Conservation (phyloP, 2,888 invertebrate species). For the Thymelicus sylvestris region DNA sequence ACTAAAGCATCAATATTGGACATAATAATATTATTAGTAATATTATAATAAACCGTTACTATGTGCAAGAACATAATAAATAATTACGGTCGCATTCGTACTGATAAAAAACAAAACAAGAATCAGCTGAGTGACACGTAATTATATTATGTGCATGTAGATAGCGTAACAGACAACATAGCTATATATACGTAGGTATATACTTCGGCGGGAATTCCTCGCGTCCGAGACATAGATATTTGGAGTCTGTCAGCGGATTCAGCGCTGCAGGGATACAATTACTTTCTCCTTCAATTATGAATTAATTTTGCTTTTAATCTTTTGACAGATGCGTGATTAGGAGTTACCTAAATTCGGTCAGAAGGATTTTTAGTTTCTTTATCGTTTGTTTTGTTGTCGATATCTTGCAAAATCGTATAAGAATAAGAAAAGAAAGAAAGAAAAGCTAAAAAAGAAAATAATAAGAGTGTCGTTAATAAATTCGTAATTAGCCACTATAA, state of each 20-base stretch:
- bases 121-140: slow-evolving; percentile 57
- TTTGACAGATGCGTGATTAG: neutral
- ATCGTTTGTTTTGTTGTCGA: neutral
- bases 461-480: too few species aligned
- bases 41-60: too few species aligned
- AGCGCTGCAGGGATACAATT: slow-evolving; percentile 55
- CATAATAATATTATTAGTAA: too few species aligned
- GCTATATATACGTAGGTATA: slow-evolving; percentile 47
- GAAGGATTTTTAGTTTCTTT: neutral
- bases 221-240: slow-evolving; percentile 64
- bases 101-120: slow-evolving; percentile 33
- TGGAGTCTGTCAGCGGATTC: slow-evolving; percentile 52
- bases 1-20: too few species aligned
- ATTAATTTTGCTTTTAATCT: slow-evolving; percentile 27
- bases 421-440: too few species aligned
- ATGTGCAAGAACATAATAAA: too few species aligned
- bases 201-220: slow-evolving; percentile 66
- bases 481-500: too few species aligned
- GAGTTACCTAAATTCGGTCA: neutral
- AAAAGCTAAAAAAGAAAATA: too few species aligned
- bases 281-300: slow-evolving; percentile 37
- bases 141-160: slow-evolving; percentile 66
- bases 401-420: too few species aligned
- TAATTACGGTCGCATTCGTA: neutral
- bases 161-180: slow-evolving; percentile 45